phyloP scores from a whole-genome alignment of 2,888 invertebrate genomes.

The Pseudoips prasinana region DNA sequence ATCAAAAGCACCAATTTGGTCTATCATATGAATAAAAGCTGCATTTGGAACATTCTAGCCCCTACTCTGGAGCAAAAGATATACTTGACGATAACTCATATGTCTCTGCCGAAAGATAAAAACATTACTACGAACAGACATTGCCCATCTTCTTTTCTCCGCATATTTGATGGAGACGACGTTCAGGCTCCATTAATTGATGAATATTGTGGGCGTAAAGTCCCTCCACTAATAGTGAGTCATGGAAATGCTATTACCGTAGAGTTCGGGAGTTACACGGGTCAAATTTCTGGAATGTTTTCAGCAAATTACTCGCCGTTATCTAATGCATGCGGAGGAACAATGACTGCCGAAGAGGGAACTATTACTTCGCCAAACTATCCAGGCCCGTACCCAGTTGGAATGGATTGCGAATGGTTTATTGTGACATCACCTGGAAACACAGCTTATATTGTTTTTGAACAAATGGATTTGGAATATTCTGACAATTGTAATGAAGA shows the following conservation, averaged over 20 bases:
- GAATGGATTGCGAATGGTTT: conserved; percentile 89
- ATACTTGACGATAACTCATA: conserved; percentile 85
- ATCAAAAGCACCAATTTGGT: conserved; percentile 62
- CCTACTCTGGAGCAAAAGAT: conserved; percentile 82
- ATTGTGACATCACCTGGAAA: conserved; percentile 83
- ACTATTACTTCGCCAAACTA: conserved; percentile 93
- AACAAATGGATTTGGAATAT: conserved; percentile 85
- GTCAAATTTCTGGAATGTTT: conserved; percentile 52
- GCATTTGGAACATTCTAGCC: conserved; percentile 87
- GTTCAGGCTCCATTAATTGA: conserved; percentile 83
- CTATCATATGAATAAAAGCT: conserved; percentile 70
- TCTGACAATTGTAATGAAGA: conserved; percentile 91
- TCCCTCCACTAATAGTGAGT: conserved; percentile 86
- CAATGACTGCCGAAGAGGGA: conserved; percentile 85
- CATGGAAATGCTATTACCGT: conserved; percentile 84
- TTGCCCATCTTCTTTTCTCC: conserved; percentile 59
- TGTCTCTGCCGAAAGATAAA: conserved; percentile 61
- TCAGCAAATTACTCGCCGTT: conserved; percentile 69
- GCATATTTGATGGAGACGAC: conserved; percentile 87
- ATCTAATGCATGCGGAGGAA: conserved; percentile 90
- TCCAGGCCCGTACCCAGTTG: conserved; percentile 86
- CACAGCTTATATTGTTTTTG: conserved; percentile 84
- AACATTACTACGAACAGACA: conserved; percentile 44
- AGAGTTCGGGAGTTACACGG: conserved; percentile 54
- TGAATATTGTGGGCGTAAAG: conserved; percentile 84